These are phyloP conservation scores for Acestrorhynchus altus DNA, from an alignment of 2,797 vertebrate genomes.

Conservation along the genomic window DNA sequence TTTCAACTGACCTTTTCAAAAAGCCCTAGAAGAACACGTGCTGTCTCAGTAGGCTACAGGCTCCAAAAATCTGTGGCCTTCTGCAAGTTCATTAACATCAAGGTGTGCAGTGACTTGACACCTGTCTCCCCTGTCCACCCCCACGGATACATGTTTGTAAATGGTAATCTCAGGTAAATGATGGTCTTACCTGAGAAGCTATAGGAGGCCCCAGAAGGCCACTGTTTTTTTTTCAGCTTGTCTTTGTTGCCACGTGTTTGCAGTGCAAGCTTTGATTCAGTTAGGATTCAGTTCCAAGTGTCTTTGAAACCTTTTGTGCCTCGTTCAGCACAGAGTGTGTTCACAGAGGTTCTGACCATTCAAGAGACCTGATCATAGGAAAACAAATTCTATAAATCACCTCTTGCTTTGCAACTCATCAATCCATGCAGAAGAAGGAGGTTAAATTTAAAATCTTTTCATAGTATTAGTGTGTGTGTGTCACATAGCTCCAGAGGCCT, in stretches of 20 bases:
- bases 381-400: too few relatives aligned
- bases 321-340: background rate
- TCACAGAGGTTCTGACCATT: too few relatives aligned
- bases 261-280: background rate
- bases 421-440: too few relatives aligned
- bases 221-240: background rate
- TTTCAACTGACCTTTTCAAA: background rate
- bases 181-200: background rate
- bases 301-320: background rate
- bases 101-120: conserved; percentile 6
- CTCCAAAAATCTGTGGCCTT: background rate
- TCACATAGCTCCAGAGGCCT: too few relatives aligned
- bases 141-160: background rate
- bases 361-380: too few relatives aligned
- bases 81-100: background rate
- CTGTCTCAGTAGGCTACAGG: background rate
- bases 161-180: conserved; percentile 3
- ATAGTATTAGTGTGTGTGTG: too few relatives aligned
- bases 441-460: too few relatives aligned
- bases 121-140: background rate
- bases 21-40: background rate
- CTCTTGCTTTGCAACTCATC: too few relatives aligned
- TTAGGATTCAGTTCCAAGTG: background rate
- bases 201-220: background rate
- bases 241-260: background rate